Conservation (phyloP, 53 echinoderm and acorn worm species). For the Crossaster papposus region DNA sequence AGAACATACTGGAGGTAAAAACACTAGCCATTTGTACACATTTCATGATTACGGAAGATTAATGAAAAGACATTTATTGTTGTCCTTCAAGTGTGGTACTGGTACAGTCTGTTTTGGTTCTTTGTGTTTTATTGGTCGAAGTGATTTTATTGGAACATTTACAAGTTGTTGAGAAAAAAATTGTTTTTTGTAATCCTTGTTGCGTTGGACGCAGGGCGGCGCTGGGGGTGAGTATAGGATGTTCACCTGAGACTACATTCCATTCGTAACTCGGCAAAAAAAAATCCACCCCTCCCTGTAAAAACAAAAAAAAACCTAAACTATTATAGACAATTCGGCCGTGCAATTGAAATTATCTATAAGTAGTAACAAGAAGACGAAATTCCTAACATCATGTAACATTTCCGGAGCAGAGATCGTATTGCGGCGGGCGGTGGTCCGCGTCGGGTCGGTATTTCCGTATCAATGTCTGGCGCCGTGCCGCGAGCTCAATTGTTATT, state of each 20-base stretch:
- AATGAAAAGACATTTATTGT: too few species aligned
- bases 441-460: conserved; percentile 23
- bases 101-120: too few species aligned
- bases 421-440: not conserved
- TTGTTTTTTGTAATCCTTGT: not conserved
- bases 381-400: conserved; percentile 15
- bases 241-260: not conserved
- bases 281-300: not conserved
- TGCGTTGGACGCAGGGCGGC: too few species aligned
- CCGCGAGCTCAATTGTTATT: not conserved
- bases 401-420: conserved; percentile 19
- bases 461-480: not conserved
- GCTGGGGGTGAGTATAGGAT: too few species aligned
- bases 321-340: not conserved
- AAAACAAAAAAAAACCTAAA: not conserved
- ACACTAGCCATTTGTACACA: too few species aligned
- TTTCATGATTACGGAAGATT: too few species aligned
- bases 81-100: too few species aligned
- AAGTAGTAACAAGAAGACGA: not conserved
- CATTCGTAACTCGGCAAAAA: not conserved
- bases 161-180: not conserved
- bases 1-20: not conserved
- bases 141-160: too few species aligned
- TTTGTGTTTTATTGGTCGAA: too few species aligned
- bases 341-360: not conserved